Evolutionary conservation across 2,113 vertebrate species (phyloP).

Genomic region (Phrynosoma blainvillii): DNA sequence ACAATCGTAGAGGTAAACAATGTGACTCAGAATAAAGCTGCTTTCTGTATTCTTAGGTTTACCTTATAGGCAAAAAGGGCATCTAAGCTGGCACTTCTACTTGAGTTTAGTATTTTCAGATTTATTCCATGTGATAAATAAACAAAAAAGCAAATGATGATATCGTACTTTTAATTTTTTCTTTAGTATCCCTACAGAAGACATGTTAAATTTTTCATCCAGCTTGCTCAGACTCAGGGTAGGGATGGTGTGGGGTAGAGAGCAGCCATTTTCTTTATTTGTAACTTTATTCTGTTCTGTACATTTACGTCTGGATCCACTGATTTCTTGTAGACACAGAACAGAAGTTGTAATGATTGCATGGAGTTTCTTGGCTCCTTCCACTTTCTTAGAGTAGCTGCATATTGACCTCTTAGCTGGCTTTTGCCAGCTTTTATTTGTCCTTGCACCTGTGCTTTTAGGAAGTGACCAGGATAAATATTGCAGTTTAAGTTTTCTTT

Average conservation of each 20-base stretch:
- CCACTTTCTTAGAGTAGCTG: neutral
- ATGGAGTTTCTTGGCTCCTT: neutral
- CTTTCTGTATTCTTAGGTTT: too few relatives aligned
- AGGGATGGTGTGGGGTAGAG: too few relatives aligned
- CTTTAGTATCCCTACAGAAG: neutral
- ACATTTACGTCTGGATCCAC: neutral
- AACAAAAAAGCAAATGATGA: neutral
- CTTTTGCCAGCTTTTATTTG: neutral
- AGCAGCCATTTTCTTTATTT: neutral
- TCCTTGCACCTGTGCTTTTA: neutral
- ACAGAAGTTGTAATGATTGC: neutral
- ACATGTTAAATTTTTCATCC: neutral
- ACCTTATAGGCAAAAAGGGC: neutral
- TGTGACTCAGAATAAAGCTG: too few relatives aligned
- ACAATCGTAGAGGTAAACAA: too few relatives aligned
- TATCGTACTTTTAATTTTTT: neutral
- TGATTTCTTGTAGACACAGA: neutral
- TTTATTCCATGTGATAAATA: neutral
- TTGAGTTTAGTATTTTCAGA: neutral
- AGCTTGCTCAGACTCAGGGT: too few relatives aligned
- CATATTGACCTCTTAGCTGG: neutral
- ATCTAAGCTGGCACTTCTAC: neutral
- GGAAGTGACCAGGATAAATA: neutral
- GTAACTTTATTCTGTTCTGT: neutral
- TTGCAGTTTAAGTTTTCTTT: neutral